phyloP scores from a whole-genome alignment of 2,113 vertebrate species.

The Syrmaticus mikado region DNA sequence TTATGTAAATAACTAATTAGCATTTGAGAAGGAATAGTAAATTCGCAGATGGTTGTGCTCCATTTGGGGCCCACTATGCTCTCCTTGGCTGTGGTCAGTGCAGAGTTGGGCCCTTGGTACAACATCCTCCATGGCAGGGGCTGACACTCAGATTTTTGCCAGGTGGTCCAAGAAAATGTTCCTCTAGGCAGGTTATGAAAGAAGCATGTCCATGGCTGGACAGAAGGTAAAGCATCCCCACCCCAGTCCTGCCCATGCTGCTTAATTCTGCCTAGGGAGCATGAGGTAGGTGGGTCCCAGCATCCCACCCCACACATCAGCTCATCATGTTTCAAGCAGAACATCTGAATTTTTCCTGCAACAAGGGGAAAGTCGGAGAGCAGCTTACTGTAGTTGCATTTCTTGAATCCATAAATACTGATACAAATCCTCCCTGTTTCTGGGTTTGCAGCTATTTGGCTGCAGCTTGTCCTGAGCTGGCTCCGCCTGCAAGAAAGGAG shows the following conservation, averaged over 20 bases:
- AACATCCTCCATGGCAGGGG: not conserved
- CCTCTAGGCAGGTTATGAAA: not conserved
- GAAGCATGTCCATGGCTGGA: not conserved
- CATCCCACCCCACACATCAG: not conserved
- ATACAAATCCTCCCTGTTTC: not conserved
- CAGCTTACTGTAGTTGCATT: not conserved
- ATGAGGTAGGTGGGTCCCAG: not conserved
- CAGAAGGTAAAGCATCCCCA: not conserved
- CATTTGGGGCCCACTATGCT: not conserved
- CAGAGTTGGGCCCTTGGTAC: not conserved
- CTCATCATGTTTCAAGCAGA: not conserved
- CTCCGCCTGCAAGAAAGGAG: not conserved
- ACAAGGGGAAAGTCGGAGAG: not conserved
- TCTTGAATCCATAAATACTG: not conserved
- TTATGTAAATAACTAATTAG: conserved; percentile 64
- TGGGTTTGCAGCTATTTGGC: not conserved
- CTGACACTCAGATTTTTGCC: fast-evolving
- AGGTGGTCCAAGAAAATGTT: not conserved
- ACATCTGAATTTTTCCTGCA: not conserved
- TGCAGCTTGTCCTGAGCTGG: not conserved
- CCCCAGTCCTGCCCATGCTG: not conserved
- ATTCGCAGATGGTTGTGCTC: conserved; percentile 37
- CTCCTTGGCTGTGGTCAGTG: not conserved
- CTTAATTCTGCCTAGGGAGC: not conserved
- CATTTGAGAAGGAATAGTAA: conserved; percentile 49